Conservation (phyloP, 1,140 invertebrate species). For the Platyscapa corneri region DNA sequence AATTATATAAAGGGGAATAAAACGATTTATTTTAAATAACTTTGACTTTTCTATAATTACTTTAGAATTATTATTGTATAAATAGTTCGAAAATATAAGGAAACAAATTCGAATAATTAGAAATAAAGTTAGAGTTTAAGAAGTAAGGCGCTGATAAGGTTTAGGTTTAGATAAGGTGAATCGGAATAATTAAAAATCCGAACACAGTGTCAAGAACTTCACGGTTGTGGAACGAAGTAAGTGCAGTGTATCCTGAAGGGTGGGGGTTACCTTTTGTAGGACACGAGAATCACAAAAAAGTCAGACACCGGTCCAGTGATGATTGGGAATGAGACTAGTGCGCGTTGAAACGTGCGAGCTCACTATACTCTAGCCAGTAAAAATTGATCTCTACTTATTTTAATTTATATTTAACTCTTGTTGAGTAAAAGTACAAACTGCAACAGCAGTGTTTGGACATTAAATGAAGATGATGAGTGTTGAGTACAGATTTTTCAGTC, state of each 20-base stretch:
- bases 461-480: conserved; percentile 60
- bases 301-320: neutral
- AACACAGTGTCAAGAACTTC: neutral
- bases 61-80: neutral
- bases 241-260: neutral
- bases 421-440: neutral
- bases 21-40: too few species aligned
- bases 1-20: too few species aligned
- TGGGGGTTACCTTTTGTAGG: neutral
- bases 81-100: too few species aligned
- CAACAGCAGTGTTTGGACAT: neutral
- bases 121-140: too few species aligned
- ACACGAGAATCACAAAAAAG: neutral
- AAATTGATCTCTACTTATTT: neutral
- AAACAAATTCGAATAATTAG: too few species aligned
- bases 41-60: too few species aligned
- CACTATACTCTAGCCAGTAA: neutral
- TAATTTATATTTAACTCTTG: neutral
- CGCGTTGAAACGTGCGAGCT: too few species aligned
- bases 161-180: neutral
- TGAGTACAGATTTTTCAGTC: conserved; percentile 58
- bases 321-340: neutral
- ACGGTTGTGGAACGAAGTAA: neutral
- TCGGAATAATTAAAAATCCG: neutral
- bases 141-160: neutral